A percentile compares a stretch with the other conserved stretches of the same genome.
These are phyloP conservation scores for Leucopternis melanops DNA, from an alignment of 2,113 vertebrate species.

Conservation along the genomic window DNA sequence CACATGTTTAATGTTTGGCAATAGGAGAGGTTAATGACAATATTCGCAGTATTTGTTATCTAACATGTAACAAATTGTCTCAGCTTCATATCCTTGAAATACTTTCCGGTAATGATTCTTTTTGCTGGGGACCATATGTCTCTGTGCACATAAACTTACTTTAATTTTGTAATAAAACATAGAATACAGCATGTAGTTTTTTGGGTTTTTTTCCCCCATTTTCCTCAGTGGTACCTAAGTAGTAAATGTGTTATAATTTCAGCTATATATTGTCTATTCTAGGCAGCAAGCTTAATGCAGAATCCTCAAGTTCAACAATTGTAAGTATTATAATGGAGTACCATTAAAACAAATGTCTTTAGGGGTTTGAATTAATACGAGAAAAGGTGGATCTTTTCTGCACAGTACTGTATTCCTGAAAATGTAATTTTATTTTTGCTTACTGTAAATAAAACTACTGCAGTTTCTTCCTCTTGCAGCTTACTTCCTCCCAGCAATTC, in stretches of 20 bases:
- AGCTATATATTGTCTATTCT: constrained; percentile 45
- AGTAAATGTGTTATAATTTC: constrained; percentile 8
- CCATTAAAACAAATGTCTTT: not conserved
- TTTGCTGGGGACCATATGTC: not conserved
- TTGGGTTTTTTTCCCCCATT: not conserved
- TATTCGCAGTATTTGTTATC: not conserved
- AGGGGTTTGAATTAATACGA: not conserved
- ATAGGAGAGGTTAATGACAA: not conserved
- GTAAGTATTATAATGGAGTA: constrained; percentile 76
- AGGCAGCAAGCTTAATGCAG: constrained; percentile 98
- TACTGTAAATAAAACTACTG: not conserved
- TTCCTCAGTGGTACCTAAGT: not conserved
- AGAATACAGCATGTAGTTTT: not conserved
- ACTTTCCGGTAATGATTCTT: not conserved
- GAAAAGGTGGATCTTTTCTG: not conserved
- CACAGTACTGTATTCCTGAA: not conserved
- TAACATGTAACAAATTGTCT: not conserved
- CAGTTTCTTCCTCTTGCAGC: not conserved
- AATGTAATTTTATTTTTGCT: not conserved
- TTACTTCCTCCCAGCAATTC: not conserved
- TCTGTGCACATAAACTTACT: not conserved
- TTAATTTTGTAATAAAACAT: not conserved
- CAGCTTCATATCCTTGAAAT: not conserved
- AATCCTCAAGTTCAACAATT: constrained; percentile 96
- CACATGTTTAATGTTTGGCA: not conserved